Conservation (phyloP, 1,140 invertebrate genomes). For the Manduca sexta region DNA sequence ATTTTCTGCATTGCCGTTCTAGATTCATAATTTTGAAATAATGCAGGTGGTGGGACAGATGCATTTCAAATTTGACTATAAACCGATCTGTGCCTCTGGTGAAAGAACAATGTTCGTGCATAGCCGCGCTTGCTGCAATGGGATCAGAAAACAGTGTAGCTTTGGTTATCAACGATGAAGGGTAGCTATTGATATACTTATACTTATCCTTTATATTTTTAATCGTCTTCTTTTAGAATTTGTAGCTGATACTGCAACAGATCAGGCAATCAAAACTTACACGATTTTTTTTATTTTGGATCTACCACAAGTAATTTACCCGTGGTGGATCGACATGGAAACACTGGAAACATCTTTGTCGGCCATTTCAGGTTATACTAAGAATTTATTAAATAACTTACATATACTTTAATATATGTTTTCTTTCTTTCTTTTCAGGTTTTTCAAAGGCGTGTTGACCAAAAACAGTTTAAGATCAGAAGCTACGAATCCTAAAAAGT, state of each 20-base stretch:
- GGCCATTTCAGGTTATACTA: too few relatives aligned
- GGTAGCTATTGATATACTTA: conserved; percentile 39
- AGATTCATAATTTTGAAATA: not conserved
- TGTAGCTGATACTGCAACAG: too few relatives aligned
- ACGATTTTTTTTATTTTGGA: too few relatives aligned
- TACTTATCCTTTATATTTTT: too few relatives aligned
- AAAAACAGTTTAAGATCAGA: conserved; percentile 30
- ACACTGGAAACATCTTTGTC: too few relatives aligned
- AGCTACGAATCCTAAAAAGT: conserved; percentile 33
- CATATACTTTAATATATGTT: not conserved
- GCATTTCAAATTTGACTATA: conserved; percentile 21
- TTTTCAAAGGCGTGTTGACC: conserved; percentile 25
- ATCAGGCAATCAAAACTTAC: too few relatives aligned
- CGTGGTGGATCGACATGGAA: too few relatives aligned
- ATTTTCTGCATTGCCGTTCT: not conserved
- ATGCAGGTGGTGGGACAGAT: conserved; percentile 33
- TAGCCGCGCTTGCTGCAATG: conserved; percentile 24
- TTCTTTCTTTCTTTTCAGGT: conserved; percentile 16
- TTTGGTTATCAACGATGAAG: conserved; percentile 77
- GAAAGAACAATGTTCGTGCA: conserved; percentile 6
- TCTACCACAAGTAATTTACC: too few relatives aligned
- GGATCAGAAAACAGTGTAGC: conserved; percentile 15
- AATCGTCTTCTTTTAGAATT: too few relatives aligned
- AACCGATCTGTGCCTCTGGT: conserved; percentile 10
- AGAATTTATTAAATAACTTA: too few relatives aligned